Base-by-base conservation (phyloP, 2,888 invertebrate species). In the Brachynemurus nebulosus region DNA sequence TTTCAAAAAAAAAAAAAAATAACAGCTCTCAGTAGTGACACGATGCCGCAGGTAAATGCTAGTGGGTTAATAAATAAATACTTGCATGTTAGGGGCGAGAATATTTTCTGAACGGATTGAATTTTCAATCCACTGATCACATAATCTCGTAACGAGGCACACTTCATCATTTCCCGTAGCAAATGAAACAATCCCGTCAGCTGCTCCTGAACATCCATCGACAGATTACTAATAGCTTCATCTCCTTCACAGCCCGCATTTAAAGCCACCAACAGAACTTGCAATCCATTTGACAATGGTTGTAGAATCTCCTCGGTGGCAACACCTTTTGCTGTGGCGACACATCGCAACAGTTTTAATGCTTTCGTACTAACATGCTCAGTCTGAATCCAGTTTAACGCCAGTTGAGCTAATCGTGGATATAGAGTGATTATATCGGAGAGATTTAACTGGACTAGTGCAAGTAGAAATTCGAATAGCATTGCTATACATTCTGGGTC, bases 381-480 rank as follows among this genome's bases (percentile, higher is more conserved):
- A 3, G 62, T 61, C 37, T 67, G 61, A 7, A 72, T 58, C 69
- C 70, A 71, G n/a, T 60, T 60, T 47, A 71, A 56, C 1, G 70
- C 66, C 7, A 66, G 50, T 42, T 59, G 59, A 2, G 69, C 60
- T 20, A 70, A 61, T 17, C 54, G 51, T 9, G 65, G 55, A 54
- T 70, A 67, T 2, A 69, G 55, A 6, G 51, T 48, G n/a, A 57
- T 48, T 9, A 72, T 52, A 37, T 63, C 55, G 1, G 62, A 53
- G 2, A 68, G 48, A 54, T 66, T 62, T n/a, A 68, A 51, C 49
- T 64, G 61, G 12, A 71, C 59, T 12, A 72, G 50, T 0, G 64
- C 65, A 30, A 63, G 55, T 16, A 74, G 55, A 54, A 73, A 72
- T 53, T 71, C 67, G 52, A 73, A 66, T 11, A 72, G 51, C 2